Evolutionary conservation across 2,888 invertebrate genomes (phyloP).

Genomic region (Archips xylosteana): DNA sequence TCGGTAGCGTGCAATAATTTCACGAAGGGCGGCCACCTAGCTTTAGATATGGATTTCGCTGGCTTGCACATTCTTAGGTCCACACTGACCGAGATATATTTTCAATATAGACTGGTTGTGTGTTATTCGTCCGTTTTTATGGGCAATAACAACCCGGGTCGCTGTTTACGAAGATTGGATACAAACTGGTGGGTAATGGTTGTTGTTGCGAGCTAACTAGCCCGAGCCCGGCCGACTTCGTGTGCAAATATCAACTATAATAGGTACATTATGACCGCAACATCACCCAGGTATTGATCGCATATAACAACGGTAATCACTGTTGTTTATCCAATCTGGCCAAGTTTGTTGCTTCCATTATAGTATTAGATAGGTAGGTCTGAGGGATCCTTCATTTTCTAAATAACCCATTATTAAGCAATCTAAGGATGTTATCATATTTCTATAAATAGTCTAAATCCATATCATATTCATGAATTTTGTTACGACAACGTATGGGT

Average conservation of each 20-base stretch:
- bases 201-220: slow-evolving; percentile 55
- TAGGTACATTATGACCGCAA: slow-evolving; percentile 33
- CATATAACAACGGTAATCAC: slow-evolving; percentile 50
- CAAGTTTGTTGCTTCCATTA: slow-evolving; percentile 50
- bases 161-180: slow-evolving; percentile 60
- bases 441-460: neutral
- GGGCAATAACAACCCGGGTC: slow-evolving; percentile 54
- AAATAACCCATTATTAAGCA: neutral
- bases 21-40: slow-evolving; percentile 72
- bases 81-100: slow-evolving; percentile 59
- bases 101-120: slow-evolving; percentile 55
- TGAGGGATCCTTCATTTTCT: neutral
- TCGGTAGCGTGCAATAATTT: slow-evolving; percentile 81
- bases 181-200: slow-evolving; percentile 55
- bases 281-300: slow-evolving; percentile 26
- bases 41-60: slow-evolving; percentile 67
- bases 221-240: slow-evolving; percentile 39
- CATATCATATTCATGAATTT: too few relatives aligned
- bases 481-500: too few relatives aligned
- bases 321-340: slow-evolving; percentile 54
- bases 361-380: slow-evolving; percentile 26
- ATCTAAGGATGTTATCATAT: neutral
- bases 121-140: slow-evolving; percentile 60
- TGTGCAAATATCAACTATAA: slow-evolving; percentile 35
- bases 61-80: slow-evolving; percentile 71